Base-by-base conservation (phyloP, 2,888 invertebrate genomes). In the Brachylomia viminalis region DNA sequence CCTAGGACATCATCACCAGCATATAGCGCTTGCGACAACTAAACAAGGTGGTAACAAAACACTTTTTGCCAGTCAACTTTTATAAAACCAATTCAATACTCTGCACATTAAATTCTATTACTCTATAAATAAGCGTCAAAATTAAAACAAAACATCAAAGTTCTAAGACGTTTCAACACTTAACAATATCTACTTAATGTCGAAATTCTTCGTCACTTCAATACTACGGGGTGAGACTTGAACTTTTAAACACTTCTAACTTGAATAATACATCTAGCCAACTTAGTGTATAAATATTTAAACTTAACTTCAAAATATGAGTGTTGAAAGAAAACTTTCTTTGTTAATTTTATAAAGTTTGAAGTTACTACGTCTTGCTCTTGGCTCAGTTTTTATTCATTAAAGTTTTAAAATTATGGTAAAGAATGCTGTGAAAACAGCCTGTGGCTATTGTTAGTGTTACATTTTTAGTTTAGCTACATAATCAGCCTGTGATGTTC, bases 271-370 rank as follows among this genome's bases (percentile, higher is more conserved):
- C 73, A 67, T 62, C 54, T 38, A 45, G 38, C 27, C 71, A 74
- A 82, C 77, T 76, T 68, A 75, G 5, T 54, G 68, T 59, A 61
- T 79, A 85, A 85, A 82, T 82, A 80, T 75, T 82, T 78, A 66
- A 76, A 64, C 52, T 66, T 20, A n/a, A 70, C 38, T 70, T 75
- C 58, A 49, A 77, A 85, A 73, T 78, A 67, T 61, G 38, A 56
- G 56, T 42, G 54, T 33, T 61, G n/a, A 52, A 45, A 20, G 33
- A 66, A 59, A 59, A 72, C 47, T 54, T 20, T n/a, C 15, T 58
- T 38, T 38, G 27, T 69, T 56, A 61, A 65, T 54, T 67, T 75
- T 66, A 68, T 42, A 2, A 30, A 30, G 30, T 56, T 73, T 23
- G 0, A 38, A 52, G 59, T 67, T 20, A 17, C 27, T 58, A 0